A percentile compares a stretch with the other conserved stretches of the same genome.
phyloP scores from a whole-genome alignment of 2,888 invertebrate species.

The Agelastica alni region DNA sequence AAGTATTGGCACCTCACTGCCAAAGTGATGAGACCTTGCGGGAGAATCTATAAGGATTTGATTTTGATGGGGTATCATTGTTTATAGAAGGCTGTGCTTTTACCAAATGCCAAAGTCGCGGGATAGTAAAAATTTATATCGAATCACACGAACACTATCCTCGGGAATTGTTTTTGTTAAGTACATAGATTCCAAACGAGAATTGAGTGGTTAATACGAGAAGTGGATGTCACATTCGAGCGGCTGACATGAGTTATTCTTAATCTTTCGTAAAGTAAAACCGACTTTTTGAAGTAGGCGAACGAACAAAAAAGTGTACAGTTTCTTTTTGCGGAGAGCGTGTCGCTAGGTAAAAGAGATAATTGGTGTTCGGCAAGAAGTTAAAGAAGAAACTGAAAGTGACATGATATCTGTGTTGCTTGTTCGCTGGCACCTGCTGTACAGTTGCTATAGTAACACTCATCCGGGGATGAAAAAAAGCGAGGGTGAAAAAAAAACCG shows the following conservation, averaged over 20 bases:
- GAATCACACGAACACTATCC: too few relatives aligned
- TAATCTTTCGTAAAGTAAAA: slow-evolving; percentile 18
- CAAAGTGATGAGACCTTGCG: too few relatives aligned
- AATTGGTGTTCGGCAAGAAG: slow-evolving; percentile 48
- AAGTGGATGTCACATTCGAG: slow-evolving; percentile 10
- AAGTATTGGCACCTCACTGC: too few relatives aligned
- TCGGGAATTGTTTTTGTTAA: too few relatives aligned
- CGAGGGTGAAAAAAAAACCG: slow-evolving; percentile 64
- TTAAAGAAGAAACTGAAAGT: slow-evolving; percentile 53
- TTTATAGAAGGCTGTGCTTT: too few relatives aligned
- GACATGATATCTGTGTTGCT: slow-evolving; percentile 57
- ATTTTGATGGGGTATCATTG: too few relatives aligned
- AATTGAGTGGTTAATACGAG: too few relatives aligned
- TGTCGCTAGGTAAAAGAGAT: slow-evolving; percentile 30
- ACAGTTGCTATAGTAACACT: slow-evolving; percentile 70
- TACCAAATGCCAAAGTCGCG: too few relatives aligned
- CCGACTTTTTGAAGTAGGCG: slow-evolving; percentile 27
- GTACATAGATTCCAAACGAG: too few relatives aligned
- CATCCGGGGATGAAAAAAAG: slow-evolving; percentile 61
- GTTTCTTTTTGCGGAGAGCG: slow-evolving; percentile 20
- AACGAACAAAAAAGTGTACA: slow-evolving; percentile 24
- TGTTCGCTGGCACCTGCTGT: slow-evolving; percentile 60
- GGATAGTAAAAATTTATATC: too few relatives aligned
- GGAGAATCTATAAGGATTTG: too few relatives aligned
- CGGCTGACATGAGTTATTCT: slow-evolving; percentile 11